Percentiles rank a stretch among this genome's conserved stretches.
Evolutionary conservation across 2,113 vertebrate species (phyloP).

Genomic region (Miniopterus natalensis): DNA sequence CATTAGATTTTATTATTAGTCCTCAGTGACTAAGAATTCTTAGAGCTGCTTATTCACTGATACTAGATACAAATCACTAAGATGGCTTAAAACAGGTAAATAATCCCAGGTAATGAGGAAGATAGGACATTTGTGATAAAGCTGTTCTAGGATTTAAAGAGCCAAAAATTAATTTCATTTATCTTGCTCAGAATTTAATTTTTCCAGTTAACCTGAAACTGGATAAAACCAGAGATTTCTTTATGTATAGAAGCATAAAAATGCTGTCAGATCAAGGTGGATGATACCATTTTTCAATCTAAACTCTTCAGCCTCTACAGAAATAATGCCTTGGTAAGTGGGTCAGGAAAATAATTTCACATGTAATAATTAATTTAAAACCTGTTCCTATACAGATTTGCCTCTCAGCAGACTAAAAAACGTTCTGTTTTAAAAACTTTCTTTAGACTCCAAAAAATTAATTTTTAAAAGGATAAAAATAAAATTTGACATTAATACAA

Average conservation of each 20-base stretch:
- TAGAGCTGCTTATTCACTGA: not conserved
- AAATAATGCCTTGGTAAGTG: constrained; percentile 14
- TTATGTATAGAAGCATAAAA: constrained; percentile 50
- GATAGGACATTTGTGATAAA: constrained; percentile 55
- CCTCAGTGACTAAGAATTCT: constrained; percentile 18
- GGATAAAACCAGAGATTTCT: constrained; percentile 15
- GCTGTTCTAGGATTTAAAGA: not conserved
- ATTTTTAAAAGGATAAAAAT: constrained; percentile 53
- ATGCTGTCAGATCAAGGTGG: not conserved
- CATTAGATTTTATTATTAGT: constrained; percentile 16
- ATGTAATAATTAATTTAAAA: constrained; percentile 60
- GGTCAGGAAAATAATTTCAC: constrained; percentile 41
- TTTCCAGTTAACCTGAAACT: constrained; percentile 42
- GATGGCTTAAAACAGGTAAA: constrained; percentile 55
- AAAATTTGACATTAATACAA: constrained; percentile 55
- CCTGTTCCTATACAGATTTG: constrained; percentile 31
- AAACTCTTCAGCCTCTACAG: not conserved
- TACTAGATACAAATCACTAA: constrained; percentile 5
- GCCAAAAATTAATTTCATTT: constrained; percentile 52
- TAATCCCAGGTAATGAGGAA: not conserved
- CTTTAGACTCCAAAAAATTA: not conserved
- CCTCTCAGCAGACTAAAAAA: constrained; percentile 32
- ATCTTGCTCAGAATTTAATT: constrained; percentile 53
- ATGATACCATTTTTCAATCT: constrained; percentile 22
- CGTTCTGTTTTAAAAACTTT: not conserved